phyloP scores from a whole-genome alignment of 1,140 invertebrate species.

The Archegozetes longisetosus region DNA sequence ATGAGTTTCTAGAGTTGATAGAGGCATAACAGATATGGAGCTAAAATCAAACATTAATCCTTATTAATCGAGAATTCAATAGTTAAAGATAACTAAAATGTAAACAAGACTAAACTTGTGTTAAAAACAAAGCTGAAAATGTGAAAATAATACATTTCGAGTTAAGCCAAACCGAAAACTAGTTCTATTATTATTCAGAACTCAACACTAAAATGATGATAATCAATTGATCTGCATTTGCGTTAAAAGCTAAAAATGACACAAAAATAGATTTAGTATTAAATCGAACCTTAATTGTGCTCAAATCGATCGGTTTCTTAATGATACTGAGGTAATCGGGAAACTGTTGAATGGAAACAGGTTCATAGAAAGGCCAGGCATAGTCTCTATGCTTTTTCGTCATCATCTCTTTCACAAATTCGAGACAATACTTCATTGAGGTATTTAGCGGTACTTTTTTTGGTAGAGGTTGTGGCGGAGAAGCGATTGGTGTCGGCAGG shows the following conservation, averaged over 20 bases:
- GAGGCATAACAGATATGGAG: too few relatives aligned
- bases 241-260: not conserved
- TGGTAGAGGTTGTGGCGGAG: not conserved
- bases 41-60: too few relatives aligned
- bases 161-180: too few relatives aligned
- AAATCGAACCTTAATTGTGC: constrained; percentile 4
- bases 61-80: too few relatives aligned
- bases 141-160: too few relatives aligned
- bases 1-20: too few relatives aligned
- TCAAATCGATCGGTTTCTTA: constrained; percentile 9
- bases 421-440: constrained; percentile 1
- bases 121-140: too few relatives aligned
- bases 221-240: too few relatives aligned
- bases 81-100: too few relatives aligned
- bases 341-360: not conserved
- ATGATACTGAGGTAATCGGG: constrained; percentile 2
- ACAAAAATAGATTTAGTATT: not conserved
- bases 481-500: constrained; percentile 1
- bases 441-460: constrained; percentile 5
- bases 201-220: too few relatives aligned
- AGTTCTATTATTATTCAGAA: too few relatives aligned
- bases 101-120: too few relatives aligned
- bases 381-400: constrained; percentile 8
- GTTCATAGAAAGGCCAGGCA: constrained; percentile 12
- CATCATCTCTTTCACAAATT: constrained; percentile 11